These are phyloP conservation scores for Eledone cirrhosa DNA, from an alignment of 2,888 invertebrate genomes.

Conservation along the genomic window DNA sequence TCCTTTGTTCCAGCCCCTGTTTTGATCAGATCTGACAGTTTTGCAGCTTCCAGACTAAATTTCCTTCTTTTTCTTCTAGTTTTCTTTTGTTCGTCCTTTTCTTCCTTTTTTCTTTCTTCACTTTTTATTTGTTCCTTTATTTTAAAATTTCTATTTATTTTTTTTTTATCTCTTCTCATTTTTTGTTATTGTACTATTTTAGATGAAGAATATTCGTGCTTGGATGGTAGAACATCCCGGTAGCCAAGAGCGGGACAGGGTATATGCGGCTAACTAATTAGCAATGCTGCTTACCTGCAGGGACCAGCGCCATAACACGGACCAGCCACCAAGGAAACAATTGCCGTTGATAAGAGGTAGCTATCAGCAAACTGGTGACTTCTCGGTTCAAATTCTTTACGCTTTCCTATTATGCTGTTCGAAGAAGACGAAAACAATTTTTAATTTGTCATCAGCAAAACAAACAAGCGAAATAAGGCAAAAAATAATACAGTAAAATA, in stretches of 20 bases:
- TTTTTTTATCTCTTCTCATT: too few species aligned
- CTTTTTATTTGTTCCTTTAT: too few species aligned
- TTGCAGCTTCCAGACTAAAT: conserved; percentile 20
- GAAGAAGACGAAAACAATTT: too few species aligned
- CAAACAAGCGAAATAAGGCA: too few species aligned
- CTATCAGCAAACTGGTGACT: background rate
- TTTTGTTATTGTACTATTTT: conserved; percentile 21
- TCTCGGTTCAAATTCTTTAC: conserved; percentile 13
- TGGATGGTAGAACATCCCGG: conserved; percentile 5
- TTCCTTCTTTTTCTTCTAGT: too few species aligned
- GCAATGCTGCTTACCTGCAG: conserved; percentile 11
- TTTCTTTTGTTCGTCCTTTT: too few species aligned
- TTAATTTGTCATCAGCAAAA: too few species aligned
- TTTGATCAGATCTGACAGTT: conserved; percentile 25
- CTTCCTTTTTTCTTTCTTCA: too few species aligned
- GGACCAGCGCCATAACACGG: background rate
- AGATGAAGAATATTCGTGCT: background rate
- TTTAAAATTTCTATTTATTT: too few species aligned
- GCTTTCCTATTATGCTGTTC: conserved; percentile 4
- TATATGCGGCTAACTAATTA: conserved; percentile 20
- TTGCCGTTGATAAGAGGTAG: conserved; percentile 18
- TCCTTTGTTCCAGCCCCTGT: background rate
- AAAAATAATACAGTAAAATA: too few species aligned
- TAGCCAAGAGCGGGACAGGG: background rate
- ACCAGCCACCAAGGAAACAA: conserved; percentile 15